phyloP scores from a whole-genome alignment of 1,140 invertebrate genomes.

The Delia radicum region DNA sequence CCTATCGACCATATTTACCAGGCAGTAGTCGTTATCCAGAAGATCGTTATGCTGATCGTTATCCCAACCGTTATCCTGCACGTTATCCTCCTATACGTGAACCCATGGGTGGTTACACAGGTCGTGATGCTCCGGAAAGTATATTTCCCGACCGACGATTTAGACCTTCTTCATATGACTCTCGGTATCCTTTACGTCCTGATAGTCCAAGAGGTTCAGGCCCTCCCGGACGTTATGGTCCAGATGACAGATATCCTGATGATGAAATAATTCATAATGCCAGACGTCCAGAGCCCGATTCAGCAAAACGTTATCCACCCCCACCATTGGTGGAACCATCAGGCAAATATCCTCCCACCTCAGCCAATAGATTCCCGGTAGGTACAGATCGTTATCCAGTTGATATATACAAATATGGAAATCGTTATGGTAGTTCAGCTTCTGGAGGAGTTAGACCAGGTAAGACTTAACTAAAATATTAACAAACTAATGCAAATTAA shows the following conservation, averaged over 20 bases:
- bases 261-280: conserved; percentile 49
- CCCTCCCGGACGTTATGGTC: conserved; percentile 37
- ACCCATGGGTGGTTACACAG: conserved; percentile 45
- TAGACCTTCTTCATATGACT: conserved; percentile 45
- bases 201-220: conserved; percentile 25
- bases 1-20: conserved; percentile 45
- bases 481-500: conserved; percentile 27
- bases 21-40: conserved; percentile 41
- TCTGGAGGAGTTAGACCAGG: conserved; percentile 38
- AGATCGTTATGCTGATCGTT: conserved; percentile 42
- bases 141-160: conserved; percentile 52
- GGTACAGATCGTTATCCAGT: conserved; percentile 53
- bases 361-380: conserved; percentile 53
- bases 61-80: conserved; percentile 45
- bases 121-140: conserved; percentile 49
- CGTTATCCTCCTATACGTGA: conserved; percentile 47
- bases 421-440: conserved; percentile 42
- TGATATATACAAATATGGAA: conserved; percentile 55
- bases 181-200: conserved; percentile 42
- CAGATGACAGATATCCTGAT: conserved; percentile 29
- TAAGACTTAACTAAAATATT: conserved; percentile 33
- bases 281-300: conserved; percentile 48
- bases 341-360: conserved; percentile 49
- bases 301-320: conserved; percentile 49
- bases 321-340: conserved; percentile 46